phyloP scores from a whole-genome alignment of 2,797 vertebrate genomes.

The Acipenser oxyrinchus region DNA sequence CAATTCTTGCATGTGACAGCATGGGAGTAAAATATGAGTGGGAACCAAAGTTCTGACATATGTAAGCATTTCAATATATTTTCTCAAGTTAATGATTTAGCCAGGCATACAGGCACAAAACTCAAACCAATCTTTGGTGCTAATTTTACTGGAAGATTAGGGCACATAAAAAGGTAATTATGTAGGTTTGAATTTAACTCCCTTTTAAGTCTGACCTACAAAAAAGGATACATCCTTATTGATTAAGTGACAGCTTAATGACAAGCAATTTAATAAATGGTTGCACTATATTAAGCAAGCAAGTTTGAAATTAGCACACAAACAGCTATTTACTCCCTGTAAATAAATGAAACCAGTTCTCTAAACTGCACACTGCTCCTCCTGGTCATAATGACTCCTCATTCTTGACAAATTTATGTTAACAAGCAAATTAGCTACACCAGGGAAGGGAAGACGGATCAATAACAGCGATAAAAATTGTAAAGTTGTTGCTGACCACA shows the following conservation, averaged over 20 bases:
- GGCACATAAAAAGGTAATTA: conserved; percentile 63
- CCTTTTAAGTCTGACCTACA: conserved; percentile 55
- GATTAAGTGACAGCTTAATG: conserved; percentile 67
- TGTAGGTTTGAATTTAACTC: conserved; percentile 67
- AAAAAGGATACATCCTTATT: conserved; percentile 47
- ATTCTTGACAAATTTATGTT: conserved; percentile 76
- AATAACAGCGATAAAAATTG: conserved; percentile 82
- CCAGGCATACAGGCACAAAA: conserved; percentile 48
- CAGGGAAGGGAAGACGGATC: conserved; percentile 63
- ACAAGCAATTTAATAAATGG: conserved; percentile 52
- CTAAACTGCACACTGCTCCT: conserved; percentile 24
- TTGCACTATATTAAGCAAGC: conserved; percentile 43
- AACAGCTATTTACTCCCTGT: not conserved
- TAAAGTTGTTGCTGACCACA: conserved; percentile 85
- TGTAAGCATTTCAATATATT: conserved; percentile 61
- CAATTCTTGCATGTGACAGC: conserved; percentile 18
- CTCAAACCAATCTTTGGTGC: conserved; percentile 39
- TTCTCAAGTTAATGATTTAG: conserved; percentile 54
- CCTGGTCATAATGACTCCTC: conserved; percentile 28
- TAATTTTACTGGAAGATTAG: conserved; percentile 58
- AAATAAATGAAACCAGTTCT: not conserved
- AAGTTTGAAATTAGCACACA: conserved; percentile 12
- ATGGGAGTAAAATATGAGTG: not conserved
- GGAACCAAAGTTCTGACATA: conserved; percentile 34
- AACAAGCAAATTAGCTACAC: conserved; percentile 94